Conservation (phyloP, 2,888 invertebrate species). For the Saturnia pavonia region DNA sequence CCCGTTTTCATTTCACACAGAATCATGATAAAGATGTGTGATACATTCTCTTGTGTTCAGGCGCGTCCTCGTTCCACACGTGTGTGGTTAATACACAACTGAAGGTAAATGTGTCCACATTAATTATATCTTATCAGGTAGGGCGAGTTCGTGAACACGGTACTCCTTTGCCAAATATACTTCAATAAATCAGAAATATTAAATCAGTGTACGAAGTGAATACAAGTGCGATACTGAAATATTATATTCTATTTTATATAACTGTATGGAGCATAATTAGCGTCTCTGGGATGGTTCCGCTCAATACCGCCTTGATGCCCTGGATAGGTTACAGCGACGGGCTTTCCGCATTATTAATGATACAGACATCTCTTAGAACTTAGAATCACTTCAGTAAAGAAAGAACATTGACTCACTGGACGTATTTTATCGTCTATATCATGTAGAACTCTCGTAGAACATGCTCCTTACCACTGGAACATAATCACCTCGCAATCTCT, state of each 20-base stretch:
- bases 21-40: constrained; percentile 26
- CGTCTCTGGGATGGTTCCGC: too few species aligned
- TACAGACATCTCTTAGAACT: too few species aligned
- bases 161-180: not conserved
- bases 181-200: constrained; percentile 11
- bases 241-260: not conserved
- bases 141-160: constrained; percentile 3
- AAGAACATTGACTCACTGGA: too few species aligned
- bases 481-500: too few species aligned
- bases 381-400: too few species aligned
- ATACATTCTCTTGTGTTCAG: constrained; percentile 17
- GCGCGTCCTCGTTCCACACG: constrained; percentile 6
- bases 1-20: constrained; percentile 18
- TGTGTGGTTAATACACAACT: constrained; percentile 5
- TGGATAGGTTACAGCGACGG: too few species aligned
- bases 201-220: not conserved
- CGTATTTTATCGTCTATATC: too few species aligned
- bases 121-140: constrained; percentile 13
- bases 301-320: too few species aligned
- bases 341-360: too few species aligned
- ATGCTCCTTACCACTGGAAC: too few species aligned
- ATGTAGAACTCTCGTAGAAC: too few species aligned
- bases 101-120: constrained; percentile 9
- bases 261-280: not conserved
- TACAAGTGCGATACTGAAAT: not conserved